Base-by-base conservation (phyloP, 2,113 vertebrate species). In the Ceratotherium simum region DNA sequence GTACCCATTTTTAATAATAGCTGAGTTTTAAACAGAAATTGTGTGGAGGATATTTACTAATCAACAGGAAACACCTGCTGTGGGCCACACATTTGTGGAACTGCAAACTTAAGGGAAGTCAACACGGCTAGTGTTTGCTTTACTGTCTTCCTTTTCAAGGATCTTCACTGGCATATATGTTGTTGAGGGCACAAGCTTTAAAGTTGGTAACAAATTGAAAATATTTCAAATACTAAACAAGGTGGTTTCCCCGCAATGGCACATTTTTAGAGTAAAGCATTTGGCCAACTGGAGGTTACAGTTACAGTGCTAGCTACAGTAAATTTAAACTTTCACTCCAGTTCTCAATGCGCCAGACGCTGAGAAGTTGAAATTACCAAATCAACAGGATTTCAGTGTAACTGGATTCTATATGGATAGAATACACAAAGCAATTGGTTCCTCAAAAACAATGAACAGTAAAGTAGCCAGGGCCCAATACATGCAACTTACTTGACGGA, bases 21-120 rank as follows among this genome's bases (percentile, higher is more conserved):
- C 80, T 33, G 67, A 56, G 67, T 75, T 82, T 89, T 67, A 83
- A 96, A 86, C 42, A 93, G 62, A 65, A 93, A 81, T 23, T n/a
- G 64, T 29, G 23, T 6, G 20, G 42, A 72, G 81, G 31, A 1
- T 83, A 73, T 97, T 95, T 89, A 93, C 81, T 31, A 31, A 78
- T 72, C 83, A 96, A 79, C 90, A 97, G 96, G 97, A 97, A 98
- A 60, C 91, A 96, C 91, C 93, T 98, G 96, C 85, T 42, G 9
- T 2, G 17, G 76, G 62, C 56, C 0, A 6, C 39, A 10, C 9
- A 39, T 13, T 18, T 48, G 23, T 9, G 42, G 6, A 92, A 39
- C 78, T 46, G 67, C 73, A 78, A 79, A 67, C 42, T 33, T 58
- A 36, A 78, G 83, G 95, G 91, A 87, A 92, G 60, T 86, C 33